Evolutionary conservation across 2,888 invertebrate genomes (phyloP).

Genomic region (Tillus elongatus): DNA sequence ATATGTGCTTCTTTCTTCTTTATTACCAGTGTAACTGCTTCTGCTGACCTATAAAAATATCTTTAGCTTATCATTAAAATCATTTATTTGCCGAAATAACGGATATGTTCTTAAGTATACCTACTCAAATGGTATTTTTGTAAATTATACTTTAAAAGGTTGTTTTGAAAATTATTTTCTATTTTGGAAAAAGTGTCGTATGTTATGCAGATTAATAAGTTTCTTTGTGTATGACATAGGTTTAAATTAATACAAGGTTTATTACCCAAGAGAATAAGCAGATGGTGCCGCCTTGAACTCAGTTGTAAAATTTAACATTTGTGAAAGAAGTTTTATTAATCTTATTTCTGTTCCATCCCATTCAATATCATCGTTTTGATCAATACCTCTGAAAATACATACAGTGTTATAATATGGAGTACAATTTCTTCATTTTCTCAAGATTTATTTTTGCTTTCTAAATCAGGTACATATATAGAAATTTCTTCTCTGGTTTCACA

Average conservation of each 20-base stretch:
- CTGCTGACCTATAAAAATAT: slow-evolving; percentile 46
- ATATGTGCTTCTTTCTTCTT: slow-evolving; percentile 50
- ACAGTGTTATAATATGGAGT: too few relatives aligned
- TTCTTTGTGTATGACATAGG: neutral
- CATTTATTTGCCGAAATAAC: too few relatives aligned
- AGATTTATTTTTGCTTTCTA: too few relatives aligned
- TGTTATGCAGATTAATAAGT: neutral
- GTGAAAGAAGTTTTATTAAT: slow-evolving; percentile 51
- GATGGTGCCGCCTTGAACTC: slow-evolving; percentile 56
- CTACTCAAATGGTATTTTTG: too few relatives aligned
- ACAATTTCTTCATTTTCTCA: too few relatives aligned
- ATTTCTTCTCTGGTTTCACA: too few relatives aligned
- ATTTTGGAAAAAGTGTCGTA: slow-evolving; percentile 4
- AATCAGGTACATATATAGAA: too few relatives aligned
- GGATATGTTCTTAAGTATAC: too few relatives aligned
- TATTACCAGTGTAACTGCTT: slow-evolving; percentile 52
- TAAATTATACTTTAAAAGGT: too few relatives aligned
- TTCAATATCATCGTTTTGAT: slow-evolving; percentile 44
- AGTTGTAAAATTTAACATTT: slow-evolving; percentile 61
- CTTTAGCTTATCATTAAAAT: neutral
- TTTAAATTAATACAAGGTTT: slow-evolving; percentile 8
- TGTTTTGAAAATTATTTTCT: too few relatives aligned
- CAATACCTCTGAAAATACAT: slow-evolving; percentile 30
- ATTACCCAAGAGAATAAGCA: slow-evolving; percentile 41
- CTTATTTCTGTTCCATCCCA: slow-evolving; percentile 74